phyloP scores from a whole-genome alignment of 2,888 invertebrate species.

The Acleris cristana region DNA sequence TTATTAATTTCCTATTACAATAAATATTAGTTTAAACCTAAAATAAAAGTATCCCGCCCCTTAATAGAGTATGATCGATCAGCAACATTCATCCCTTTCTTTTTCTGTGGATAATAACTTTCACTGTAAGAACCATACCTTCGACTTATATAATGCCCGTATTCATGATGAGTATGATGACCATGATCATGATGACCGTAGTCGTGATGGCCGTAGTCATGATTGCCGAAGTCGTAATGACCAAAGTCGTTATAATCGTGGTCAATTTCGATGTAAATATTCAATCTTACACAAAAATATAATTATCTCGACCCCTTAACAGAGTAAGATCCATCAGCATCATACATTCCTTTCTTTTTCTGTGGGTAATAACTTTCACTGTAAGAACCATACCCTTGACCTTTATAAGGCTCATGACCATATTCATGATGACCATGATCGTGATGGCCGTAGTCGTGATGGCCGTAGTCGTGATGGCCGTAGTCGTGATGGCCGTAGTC shows the following conservation, averaged over 20 bases:
- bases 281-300: too few relatives aligned
- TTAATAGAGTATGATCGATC: conserved; percentile 73
- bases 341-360: conserved; percentile 58
- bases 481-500: conserved; percentile 37
- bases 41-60: conserved; percentile 23
- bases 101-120: conserved; percentile 35
- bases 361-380: conserved; percentile 20
- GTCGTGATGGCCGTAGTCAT: conserved; percentile 38
- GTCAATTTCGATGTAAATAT: conserved; percentile 52
- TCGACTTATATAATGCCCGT: conserved; percentile 41
- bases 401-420: conserved; percentile 41
- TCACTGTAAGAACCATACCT: conserved; percentile 2
- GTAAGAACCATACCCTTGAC: conserved; percentile 26
- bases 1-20: too few relatives aligned
- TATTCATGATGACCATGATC: conserved; percentile 37
- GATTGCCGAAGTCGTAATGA: conserved; percentile 35
- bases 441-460: conserved; percentile 42
- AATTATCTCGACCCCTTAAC: conserved; percentile 48
- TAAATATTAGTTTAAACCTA: too few relatives aligned
- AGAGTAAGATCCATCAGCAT: conserved; percentile 74
- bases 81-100: conserved; percentile 63
- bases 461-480: conserved; percentile 24
- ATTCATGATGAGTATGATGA: not conserved
- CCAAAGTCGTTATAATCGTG: conserved; percentile 38
- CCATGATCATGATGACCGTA: conserved; percentile 41